phyloP scores from a whole-genome alignment of 2,113 vertebrate genomes.

The Embiotoca jacksoni region DNA sequence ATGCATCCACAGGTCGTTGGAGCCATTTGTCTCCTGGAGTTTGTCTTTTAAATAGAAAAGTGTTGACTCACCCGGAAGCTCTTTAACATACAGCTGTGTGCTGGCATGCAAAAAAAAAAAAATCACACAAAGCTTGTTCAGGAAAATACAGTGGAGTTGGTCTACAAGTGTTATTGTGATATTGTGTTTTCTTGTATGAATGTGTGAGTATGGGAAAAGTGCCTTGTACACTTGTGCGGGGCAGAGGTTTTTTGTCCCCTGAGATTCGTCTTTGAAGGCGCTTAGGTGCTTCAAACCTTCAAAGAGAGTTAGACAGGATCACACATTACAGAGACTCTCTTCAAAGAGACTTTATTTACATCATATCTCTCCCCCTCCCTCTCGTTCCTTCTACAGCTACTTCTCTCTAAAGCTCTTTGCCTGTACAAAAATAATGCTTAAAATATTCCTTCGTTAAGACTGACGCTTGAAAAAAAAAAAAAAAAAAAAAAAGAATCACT shows the following conservation, averaged over 20 bases:
- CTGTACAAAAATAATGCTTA: constrained; percentile 40
- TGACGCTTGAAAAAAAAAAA: background rate
- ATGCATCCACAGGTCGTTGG: constrained; percentile 3
- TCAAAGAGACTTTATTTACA: constrained; percentile 76
- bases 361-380: constrained; percentile 37
- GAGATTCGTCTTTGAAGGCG: constrained; percentile 67
- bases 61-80: background rate
- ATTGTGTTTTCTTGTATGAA: background rate
- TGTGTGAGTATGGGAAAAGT: constrained; percentile 4
- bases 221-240: constrained; percentile 38
- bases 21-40: constrained; percentile 12
- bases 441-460: constrained; percentile 44
- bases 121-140: background rate
- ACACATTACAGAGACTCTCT: constrained; percentile 63
- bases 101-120: background rate
- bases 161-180: constrained; percentile 7
- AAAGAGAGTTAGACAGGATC: constrained; percentile 71
- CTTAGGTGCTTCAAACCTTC: constrained; percentile 70
- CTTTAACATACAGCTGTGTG: background rate
- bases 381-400: constrained; percentile 36
- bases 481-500: background rate
- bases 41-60: background rate
- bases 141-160: background rate
- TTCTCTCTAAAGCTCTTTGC: constrained; percentile 53
- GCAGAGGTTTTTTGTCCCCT: constrained; percentile 47